Percentiles rank a stretch among this genome's conserved stretches.
phyloP scores from a whole-genome alignment of 2,113 vertebrate species.

The Pseudonaja textilis region DNA sequence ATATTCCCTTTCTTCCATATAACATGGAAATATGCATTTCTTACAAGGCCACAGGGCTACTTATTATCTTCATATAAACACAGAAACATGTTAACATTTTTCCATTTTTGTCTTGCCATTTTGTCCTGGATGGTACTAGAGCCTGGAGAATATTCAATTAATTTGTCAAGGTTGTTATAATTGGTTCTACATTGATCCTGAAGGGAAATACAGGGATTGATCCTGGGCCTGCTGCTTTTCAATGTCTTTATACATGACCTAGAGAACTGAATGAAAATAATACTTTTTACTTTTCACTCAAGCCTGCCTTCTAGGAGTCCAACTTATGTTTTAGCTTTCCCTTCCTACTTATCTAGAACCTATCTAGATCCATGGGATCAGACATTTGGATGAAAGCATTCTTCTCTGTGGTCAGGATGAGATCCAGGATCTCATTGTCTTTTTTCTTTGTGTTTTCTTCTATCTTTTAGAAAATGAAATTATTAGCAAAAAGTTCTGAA shows the following conservation, averaged over 20 bases:
- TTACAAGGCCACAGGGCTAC: background rate
- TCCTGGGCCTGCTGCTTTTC: background rate
- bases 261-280: background rate
- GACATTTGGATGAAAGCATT: background rate
- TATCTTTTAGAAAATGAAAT: background rate
- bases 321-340: background rate
- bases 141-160: background rate
- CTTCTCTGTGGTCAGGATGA: background rate
- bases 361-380: background rate
- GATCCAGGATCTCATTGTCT: background rate
- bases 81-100: background rate
- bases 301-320: background rate
- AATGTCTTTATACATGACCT: background rate
- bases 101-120: background rate
- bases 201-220: background rate
- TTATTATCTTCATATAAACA: background rate
- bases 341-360: background rate
- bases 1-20: background rate
- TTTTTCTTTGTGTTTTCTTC: background rate
- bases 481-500: background rate
- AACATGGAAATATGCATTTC: background rate
- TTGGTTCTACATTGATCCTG: background rate
- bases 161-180: background rate
- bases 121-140: background rate
- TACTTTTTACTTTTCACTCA: background rate